Evolutionary conservation across 2,113 vertebrate species (phyloP).

Genomic region (Sisor rabdophorus): DNA sequence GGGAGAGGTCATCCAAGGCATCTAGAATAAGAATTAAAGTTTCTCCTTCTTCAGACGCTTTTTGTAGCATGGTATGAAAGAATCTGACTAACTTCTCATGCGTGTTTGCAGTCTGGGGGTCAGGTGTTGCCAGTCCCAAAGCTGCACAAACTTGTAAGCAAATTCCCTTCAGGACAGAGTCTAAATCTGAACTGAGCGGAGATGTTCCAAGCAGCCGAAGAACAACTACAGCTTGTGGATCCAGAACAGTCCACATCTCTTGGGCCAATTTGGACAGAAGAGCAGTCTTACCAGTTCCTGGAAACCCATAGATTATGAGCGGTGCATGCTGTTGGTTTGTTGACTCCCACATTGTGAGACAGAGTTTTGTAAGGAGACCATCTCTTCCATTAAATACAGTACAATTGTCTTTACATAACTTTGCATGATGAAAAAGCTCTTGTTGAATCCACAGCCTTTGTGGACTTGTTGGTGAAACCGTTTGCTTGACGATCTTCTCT

Average conservation of each 20-base stretch:
- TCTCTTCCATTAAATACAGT: conserved; percentile 63
- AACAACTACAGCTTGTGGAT: conserved; percentile 52
- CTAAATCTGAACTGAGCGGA: conserved; percentile 58
- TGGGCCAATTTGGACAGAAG: conserved; percentile 69
- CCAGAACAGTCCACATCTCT: conserved; percentile 53
- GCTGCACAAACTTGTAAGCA: conserved; percentile 72
- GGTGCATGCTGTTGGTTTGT: conserved; percentile 54
- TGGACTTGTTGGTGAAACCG: background rate
- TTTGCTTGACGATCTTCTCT: conserved; percentile 54
- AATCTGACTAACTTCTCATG: conserved; percentile 60
- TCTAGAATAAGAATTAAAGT: conserved; percentile 74
- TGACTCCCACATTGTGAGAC: conserved; percentile 58
- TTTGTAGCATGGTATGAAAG: conserved; percentile 66
- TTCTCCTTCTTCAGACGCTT: conserved; percentile 60
- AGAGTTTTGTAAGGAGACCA: conserved; percentile 66
- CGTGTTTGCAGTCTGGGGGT: conserved; percentile 51
- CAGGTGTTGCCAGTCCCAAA: conserved; percentile 62
- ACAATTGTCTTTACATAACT: conserved; percentile 52
- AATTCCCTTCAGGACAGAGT: conserved; percentile 65
- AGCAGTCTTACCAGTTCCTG: conserved; percentile 74
- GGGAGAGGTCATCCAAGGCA: conserved; percentile 65
- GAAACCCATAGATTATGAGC: conserved; percentile 64
- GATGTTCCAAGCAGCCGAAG: conserved; percentile 66
- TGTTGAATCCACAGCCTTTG: conserved; percentile 51
- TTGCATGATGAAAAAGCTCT: conserved; percentile 65